Evolutionary conservation across 2,888 invertebrate genomes (phyloP), one percentile per base, ranked within the genome.

Genomic region (Cryptocheilus praepositus): DNA sequence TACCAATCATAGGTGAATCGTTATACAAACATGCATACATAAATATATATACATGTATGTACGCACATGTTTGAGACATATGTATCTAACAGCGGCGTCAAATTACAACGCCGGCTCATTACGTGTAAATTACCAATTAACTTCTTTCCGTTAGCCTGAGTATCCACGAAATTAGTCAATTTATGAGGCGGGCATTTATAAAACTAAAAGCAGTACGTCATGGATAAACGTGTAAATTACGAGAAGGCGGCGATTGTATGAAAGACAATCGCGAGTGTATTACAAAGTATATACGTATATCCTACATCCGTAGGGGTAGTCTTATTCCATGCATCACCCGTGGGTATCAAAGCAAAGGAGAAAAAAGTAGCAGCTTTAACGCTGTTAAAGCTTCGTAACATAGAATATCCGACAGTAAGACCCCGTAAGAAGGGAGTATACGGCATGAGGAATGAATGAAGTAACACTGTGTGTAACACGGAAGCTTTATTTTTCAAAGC

Each of bases 81-180:
- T 28, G 52, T 69, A 70, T 61, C 64, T 70, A 67, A 49, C 16
- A 3, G 49, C n/a, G 13, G 36, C 36, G 36, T 5, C 36, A 7
- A 36, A 36, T 36, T 36, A 7, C 36, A 11, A 11, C 36, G 36
- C 11, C 36, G 36, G 36, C 8, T 36, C 36, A 36, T 36, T 36
- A 36, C 11, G n/a, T 57, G 61, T 64, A 67, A 51, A 68, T 64
- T 67, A 72, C 68, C 67, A 64, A 73, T 60, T 64, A 70, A 59
- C 57, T 54, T 65, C 44, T 58, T 81, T 81, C 76, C 73, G 77
- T 81, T 83, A 4, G 76, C 74, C 71, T 80, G 74, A 78, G 68
- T 62, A 77, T 76, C 67, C 79, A 82, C 80, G 77, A 85, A 83
- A 18, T 86, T 88, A 88, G 88, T 88, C 88, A 88, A 88, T 88